Percentiles rank a stretch among this genome's conserved stretches.
Conservation (phyloP, 1,140 invertebrate species). For the Scaptodrosophila lebanonensis region DNA sequence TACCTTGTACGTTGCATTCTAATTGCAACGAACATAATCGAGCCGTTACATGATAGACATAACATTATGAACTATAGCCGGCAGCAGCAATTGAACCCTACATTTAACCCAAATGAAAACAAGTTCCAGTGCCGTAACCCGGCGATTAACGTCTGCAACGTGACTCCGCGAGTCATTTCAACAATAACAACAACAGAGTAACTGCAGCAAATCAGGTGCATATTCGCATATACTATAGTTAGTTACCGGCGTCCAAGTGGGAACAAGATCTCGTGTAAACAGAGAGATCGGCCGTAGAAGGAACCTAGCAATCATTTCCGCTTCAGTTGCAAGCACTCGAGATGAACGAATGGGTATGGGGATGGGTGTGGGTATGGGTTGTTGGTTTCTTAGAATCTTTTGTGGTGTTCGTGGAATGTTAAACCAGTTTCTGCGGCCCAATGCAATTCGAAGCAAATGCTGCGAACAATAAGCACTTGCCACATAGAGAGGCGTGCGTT, state of each 20-base stretch:
- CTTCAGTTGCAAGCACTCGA: slow-evolving; percentile 60
- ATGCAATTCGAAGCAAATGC: too few species aligned
- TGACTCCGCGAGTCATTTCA: too few species aligned
- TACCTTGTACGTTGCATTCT: too few species aligned
- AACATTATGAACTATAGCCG: slow-evolving; percentile 28
- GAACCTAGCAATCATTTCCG: slow-evolving; percentile 49
- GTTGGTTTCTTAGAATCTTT: background rate
- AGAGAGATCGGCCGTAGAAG: slow-evolving; percentile 26
- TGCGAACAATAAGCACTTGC: slow-evolving; percentile 2
- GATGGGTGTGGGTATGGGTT: slow-evolving; percentile 21
- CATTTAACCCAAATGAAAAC: slow-evolving; percentile 33
- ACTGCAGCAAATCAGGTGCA: slow-evolving; percentile 44
- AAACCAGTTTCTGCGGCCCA: slow-evolving; percentile 58
- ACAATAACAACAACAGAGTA: too few species aligned
- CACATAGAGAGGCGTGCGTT: slow-evolving; percentile 7
- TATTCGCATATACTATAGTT: too few species aligned
- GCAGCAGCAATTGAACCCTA: slow-evolving; percentile 18
- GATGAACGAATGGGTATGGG: slow-evolving; percentile 69
- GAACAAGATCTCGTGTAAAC: background rate
- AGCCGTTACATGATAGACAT: slow-evolving; percentile 22
- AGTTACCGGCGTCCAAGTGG: background rate
- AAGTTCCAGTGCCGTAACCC: slow-evolving; percentile 7
- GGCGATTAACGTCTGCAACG: slow-evolving; percentile 32
- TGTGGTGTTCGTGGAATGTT: slow-evolving; percentile 33
- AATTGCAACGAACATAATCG: slow-evolving; percentile 1